phyloP scores from a whole-genome alignment of 1,140 invertebrate species.

The Colletes gigas region DNA sequence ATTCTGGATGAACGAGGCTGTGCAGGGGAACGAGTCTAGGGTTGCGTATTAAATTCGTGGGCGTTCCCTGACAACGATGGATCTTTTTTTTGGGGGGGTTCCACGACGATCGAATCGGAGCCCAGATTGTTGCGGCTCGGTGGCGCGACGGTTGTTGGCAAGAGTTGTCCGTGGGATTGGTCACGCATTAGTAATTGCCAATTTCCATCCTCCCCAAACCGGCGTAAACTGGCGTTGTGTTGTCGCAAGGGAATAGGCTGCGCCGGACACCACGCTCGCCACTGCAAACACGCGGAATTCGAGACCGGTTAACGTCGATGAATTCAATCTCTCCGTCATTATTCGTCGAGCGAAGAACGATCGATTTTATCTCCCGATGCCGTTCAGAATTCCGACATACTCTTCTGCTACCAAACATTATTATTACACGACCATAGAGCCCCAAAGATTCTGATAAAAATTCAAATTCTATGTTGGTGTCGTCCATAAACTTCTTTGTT shows the following conservation, averaged over 20 bases:
- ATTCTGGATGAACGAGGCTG: too few relatives aligned
- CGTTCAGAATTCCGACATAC: too few relatives aligned
- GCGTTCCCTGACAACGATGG: too few relatives aligned
- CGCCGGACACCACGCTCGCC: conserved; percentile 32
- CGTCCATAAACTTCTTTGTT: too few relatives aligned
- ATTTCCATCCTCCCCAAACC: conserved; percentile 57
- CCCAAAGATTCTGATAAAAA: too few relatives aligned
- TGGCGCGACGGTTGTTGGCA: conserved; percentile 37
- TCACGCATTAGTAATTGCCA: conserved; percentile 69
- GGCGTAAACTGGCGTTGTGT: conserved; percentile 57
- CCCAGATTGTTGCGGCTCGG: conserved; percentile 49
- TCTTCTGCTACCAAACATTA: too few relatives aligned
- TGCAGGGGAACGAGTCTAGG: too few relatives aligned
- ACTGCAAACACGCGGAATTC: conserved; percentile 57
- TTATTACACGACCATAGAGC: too few relatives aligned
- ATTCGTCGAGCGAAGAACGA: conserved; percentile 46
- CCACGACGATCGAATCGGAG: conserved; percentile 14
- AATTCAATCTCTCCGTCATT: conserved; percentile 62
- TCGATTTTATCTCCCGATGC: neutral
- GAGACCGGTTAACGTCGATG: conserved; percentile 41
- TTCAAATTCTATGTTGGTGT: too few relatives aligned
- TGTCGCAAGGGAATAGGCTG: conserved; percentile 56
- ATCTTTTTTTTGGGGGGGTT: neutral
- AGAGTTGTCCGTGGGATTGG: conserved; percentile 47
- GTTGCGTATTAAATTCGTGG: too few relatives aligned